Percentiles rank a stretch among this genome's conserved stretches.
Conservation (phyloP, 2,797 vertebrate genomes). For the Semotilus atromaculatus region DNA sequence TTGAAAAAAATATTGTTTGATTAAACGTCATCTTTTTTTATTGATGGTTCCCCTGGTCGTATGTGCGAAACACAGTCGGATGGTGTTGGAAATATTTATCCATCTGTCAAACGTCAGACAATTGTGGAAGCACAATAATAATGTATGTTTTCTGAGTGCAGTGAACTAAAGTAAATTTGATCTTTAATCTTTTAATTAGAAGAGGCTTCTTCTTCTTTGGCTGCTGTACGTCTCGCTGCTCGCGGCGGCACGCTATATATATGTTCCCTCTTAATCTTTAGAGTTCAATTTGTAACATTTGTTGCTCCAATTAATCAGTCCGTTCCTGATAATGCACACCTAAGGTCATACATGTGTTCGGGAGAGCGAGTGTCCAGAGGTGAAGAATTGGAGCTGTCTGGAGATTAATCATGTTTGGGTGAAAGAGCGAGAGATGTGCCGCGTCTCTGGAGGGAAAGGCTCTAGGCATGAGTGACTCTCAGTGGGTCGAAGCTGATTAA, state of each 20-base stretch:
- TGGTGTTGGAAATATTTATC: no score
- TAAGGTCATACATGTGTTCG: constrained; percentile 36
- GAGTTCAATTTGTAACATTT: constrained; percentile 41
- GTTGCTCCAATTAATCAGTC: constrained; percentile 50
- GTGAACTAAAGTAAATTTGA: background rate
- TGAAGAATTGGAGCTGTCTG: constrained; percentile 27
- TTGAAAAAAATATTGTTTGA: no score
- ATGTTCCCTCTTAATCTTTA: constrained; percentile 40
- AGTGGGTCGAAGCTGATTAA: constrained; percentile 61
- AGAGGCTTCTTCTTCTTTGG: background rate
- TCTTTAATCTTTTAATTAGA: background rate
- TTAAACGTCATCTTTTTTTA: no score
- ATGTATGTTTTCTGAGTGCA: background rate
- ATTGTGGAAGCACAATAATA: no score
- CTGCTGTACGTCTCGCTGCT: background rate
- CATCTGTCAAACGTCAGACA: no score
- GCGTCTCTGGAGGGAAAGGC: constrained; percentile 37
- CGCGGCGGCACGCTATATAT: background rate
- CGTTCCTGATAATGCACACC: constrained; percentile 42
- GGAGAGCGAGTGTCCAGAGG: constrained; percentile 8
- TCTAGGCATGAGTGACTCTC: constrained; percentile 38
- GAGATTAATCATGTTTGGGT: constrained; percentile 58
- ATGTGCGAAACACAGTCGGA: background rate
- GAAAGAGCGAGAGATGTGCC: constrained; percentile 22
- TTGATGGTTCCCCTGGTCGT: background rate